phyloP scores from a whole-genome alignment of 35 echinoderm and acorn worm genomes.

The Acanthaster planci region DNA sequence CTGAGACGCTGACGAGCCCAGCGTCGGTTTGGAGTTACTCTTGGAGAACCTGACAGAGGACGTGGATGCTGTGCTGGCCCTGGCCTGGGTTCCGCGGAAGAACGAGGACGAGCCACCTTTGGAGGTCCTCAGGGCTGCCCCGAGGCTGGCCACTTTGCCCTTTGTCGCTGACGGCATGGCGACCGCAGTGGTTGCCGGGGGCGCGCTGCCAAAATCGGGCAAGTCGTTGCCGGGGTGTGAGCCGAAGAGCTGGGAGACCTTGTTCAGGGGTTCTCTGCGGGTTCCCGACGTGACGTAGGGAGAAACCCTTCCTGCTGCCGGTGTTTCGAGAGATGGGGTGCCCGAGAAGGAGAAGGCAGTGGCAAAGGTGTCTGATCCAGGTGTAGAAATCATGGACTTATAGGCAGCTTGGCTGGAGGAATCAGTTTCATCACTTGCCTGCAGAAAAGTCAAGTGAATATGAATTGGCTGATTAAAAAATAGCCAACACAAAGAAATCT shows the following conservation, averaged over 20 bases:
- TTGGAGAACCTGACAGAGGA: neutral
- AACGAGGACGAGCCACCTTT: neutral
- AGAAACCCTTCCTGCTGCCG: neutral
- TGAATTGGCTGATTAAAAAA: too few species aligned
- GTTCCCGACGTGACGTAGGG: neutral
- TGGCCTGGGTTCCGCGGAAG: neutral
- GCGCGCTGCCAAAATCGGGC: neutral
- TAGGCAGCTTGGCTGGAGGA: constrained; percentile 4
- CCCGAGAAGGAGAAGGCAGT: neutral
- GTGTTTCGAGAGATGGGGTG: neutral
- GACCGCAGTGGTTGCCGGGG: neutral
- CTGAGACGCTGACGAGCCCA: neutral
- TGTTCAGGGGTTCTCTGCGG: neutral
- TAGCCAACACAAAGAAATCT: too few species aligned
- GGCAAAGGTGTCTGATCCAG: constrained; percentile 1
- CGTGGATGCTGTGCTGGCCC: neutral
- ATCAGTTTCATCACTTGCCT: constrained; percentile 22
- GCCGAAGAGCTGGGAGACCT: neutral
- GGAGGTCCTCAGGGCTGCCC: neutral
- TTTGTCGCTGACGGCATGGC: neutral
- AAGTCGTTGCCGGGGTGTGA: neutral
- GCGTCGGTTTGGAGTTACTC: neutral
- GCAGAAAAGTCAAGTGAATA: neutral
- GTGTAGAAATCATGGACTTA: constrained; percentile 1
- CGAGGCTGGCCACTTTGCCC: neutral